These are phyloP conservation scores for Phenganax stokvisi DNA, from an alignment of 92 coral and sea anemone genomes.

Conservation along the genomic window DNA sequence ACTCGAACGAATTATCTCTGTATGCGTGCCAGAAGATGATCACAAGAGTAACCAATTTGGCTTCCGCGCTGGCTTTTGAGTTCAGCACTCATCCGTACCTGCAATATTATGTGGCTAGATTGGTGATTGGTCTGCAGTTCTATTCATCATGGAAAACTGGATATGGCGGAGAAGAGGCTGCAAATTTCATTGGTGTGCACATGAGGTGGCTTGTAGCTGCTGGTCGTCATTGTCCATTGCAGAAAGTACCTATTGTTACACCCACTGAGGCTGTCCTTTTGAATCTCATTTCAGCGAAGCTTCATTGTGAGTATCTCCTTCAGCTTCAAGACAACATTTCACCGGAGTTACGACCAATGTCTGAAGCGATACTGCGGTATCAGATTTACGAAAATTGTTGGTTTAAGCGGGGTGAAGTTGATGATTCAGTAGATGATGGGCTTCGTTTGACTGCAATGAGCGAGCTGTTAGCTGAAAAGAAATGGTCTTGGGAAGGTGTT, in stretches of 20 bases:
- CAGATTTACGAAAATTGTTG: conserved; percentile 39
- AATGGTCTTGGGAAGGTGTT: conserved; percentile 43
- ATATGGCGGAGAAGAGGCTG: conserved; percentile 33
- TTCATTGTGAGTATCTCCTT: conserved; percentile 39
- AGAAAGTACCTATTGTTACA: conserved; percentile 42
- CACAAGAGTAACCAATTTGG: conserved; percentile 34
- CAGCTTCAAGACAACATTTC: conserved; percentile 41
- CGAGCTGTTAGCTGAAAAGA: conserved; percentile 32
- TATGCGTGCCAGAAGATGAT: conserved; percentile 46
- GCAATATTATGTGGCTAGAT: conserved; percentile 38
- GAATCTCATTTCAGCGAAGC: conserved; percentile 30
- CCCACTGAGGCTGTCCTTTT: conserved; percentile 46
- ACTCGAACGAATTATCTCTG: conserved; percentile 14
- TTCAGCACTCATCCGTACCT: conserved; percentile 42
- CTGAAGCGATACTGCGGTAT: conserved; percentile 39
- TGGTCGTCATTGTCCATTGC: conserved; percentile 48
- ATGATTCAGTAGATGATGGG: conserved; percentile 29
- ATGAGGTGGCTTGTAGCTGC: conserved; percentile 43
- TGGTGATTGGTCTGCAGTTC: conserved; percentile 47
- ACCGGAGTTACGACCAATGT: conserved; percentile 32
- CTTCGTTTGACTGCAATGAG: conserved; percentile 45
- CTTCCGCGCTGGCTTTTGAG: conserved; percentile 44
- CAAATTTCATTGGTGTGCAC: conserved; percentile 28
- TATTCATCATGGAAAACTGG: conserved; percentile 35
- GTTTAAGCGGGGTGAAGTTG: conserved; percentile 38